Conservation (phyloP, 2,888 invertebrate genomes). For the Cerastis leucographa region DNA sequence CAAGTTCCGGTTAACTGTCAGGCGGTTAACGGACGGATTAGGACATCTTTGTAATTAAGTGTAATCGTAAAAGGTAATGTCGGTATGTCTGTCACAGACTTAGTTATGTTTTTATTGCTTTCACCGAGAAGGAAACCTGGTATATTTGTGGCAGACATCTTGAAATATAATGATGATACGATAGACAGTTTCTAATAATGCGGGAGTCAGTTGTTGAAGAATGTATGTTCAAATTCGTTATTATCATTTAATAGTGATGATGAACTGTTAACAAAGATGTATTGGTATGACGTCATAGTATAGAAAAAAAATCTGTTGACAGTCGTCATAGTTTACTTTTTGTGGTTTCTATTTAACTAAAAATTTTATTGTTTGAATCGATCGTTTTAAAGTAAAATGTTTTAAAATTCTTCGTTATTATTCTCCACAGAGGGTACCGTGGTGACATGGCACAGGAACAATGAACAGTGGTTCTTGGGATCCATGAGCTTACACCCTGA, state of each 20-base stretch:
- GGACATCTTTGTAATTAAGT: constrained; percentile 63
- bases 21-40: constrained; percentile 55
- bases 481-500: constrained; percentile 45
- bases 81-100: constrained; percentile 36
- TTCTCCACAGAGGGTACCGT: constrained; percentile 76
- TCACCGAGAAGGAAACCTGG: constrained; percentile 27
- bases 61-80: constrained; percentile 57
- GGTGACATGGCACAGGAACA: constrained; percentile 79
- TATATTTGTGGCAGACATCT: constrained; percentile 29
- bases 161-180: constrained; percentile 4
- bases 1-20: constrained; percentile 71
- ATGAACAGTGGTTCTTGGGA: constrained; percentile 70
- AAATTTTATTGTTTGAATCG: too few relatives aligned
- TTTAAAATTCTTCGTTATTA: neutral
- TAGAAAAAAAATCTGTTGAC: too few relatives aligned
- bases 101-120: constrained; percentile 44
- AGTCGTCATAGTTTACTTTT: too few relatives aligned
- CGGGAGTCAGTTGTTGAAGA: neutral
- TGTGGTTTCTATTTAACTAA: too few relatives aligned
- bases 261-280: too few relatives aligned
- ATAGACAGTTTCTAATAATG: neutral
- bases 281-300: too few relatives aligned
- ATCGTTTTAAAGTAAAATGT: too few relatives aligned
- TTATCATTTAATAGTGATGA: too few relatives aligned
- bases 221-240: neutral